phyloP scores from a whole-genome alignment of 2,113 vertebrate species.

The Myrmecophaga tridactyla region DNA sequence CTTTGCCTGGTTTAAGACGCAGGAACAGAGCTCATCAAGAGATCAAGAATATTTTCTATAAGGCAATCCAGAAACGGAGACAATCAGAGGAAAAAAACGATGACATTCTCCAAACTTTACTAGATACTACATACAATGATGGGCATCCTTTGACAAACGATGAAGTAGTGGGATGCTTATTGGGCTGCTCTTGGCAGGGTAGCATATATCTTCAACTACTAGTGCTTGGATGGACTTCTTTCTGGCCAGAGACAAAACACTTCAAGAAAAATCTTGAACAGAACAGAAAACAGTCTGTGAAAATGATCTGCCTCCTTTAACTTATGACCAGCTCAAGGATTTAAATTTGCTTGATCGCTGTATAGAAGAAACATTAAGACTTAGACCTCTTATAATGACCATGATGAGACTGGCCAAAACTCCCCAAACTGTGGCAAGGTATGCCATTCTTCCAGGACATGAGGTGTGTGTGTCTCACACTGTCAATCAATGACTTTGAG shows the following conservation, averaged over 20 bases:
- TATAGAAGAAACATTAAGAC: slow-evolving; percentile 95
- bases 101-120: slow-evolving; percentile 96
- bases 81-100: slow-evolving; percentile 86
- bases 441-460: slow-evolving; percentile 94
- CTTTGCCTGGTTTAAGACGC: slow-evolving; percentile 97
- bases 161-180: slow-evolving; percentile 95
- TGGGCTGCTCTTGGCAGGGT: slow-evolving; percentile 93
- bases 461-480: slow-evolving; percentile 98
- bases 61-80: slow-evolving; percentile 93
- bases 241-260: slow-evolving; percentile 87
- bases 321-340: slow-evolving; percentile 93
- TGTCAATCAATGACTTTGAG: slow-evolving; percentile 94
- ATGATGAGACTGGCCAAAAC: slow-evolving; percentile 98
- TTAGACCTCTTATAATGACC: slow-evolving; percentile 98
- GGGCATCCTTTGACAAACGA: slow-evolving; percentile 83
- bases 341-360: slow-evolving; percentile 93
- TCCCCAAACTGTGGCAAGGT: slow-evolving; percentile 93
- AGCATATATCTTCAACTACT: slow-evolving; percentile 98
- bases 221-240: slow-evolving; percentile 98
- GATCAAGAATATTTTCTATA: slow-evolving; percentile 95
- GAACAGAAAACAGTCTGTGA: slow-evolving; percentile 94
- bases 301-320: slow-evolving; percentile 87
- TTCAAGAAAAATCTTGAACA: slow-evolving; percentile 91
- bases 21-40: slow-evolving; percentile 93
- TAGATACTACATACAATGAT: slow-evolving; percentile 97